Evolutionary conservation across 2,888 invertebrate genomes (phyloP).

Genomic region (Nomada ferruginata): DNA sequence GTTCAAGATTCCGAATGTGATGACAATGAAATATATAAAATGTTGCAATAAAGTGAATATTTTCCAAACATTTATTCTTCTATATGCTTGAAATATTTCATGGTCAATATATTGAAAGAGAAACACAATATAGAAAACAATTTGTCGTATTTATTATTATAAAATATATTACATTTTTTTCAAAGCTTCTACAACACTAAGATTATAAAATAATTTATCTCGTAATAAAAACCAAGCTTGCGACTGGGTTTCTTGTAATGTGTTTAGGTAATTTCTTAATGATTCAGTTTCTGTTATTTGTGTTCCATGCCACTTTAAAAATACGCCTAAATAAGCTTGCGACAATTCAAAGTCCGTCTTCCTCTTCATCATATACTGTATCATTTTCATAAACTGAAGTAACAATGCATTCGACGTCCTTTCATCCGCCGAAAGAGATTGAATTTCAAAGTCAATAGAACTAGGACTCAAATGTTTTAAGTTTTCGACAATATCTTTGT

Average conservation of each 20-base stretch:
- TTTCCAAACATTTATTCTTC: conserved; percentile 18
- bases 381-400: conserved; percentile 91
- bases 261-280: conserved; percentile 86
- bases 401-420: conserved; percentile 90
- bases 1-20: conserved; percentile 21
- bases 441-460: conserved; percentile 94
- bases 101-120: too few species aligned
- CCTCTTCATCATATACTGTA: conserved; percentile 89
- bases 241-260: conserved; percentile 87
- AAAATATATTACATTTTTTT: conserved; percentile 82
- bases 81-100: neutral
- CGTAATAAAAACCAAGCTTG: conserved; percentile 89
- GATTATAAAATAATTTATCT: conserved; percentile 89
- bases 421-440: conserved; percentile 90
- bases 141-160: neutral
- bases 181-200: conserved; percentile 91
- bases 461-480: conserved; percentile 92
- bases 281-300: conserved; percentile 86
- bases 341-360: conserved; percentile 95
- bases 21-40: conserved; percentile 32
- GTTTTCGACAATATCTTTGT: conserved; percentile 86
- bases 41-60: conserved; percentile 45
- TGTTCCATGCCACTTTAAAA: conserved; percentile 92
- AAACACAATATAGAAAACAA: neutral
- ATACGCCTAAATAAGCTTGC: conserved; percentile 95